Evolutionary conservation across 2,888 invertebrate species (phyloP), one percentile per base, ranked within the genome.

Genomic region (Megamerina dolium): DNA sequence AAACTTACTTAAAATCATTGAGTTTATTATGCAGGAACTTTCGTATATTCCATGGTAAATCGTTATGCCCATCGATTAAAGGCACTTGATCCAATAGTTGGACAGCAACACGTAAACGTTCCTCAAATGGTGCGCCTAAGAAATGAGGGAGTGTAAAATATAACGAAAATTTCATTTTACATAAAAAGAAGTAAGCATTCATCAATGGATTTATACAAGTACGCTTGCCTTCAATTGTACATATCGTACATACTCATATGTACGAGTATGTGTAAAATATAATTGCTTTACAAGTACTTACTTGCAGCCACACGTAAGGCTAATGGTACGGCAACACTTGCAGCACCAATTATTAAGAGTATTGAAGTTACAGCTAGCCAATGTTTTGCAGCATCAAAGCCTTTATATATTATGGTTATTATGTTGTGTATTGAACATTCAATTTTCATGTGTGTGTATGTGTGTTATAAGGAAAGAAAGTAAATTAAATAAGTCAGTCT

Each of bases 11-110:
- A 62, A 90, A 87, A 69, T 87, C 86, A 69, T 85, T 85, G 58
- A 91, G 81, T 68, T 85, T 83, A 73, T 90, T 90, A 73, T 89
- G 88, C 68, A 89, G 77, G 74, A 90, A 89, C 74, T 89, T 89
- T 55, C 90, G 77, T 69, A 91, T 87, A 73, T 90, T 90, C 88
- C 89, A 90, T 12, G 90, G 89, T 53, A 90, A 75, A 72, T 91
- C 91, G 74, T 91, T 91, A 78, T 91, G 90, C 54, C 89, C 89
- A 71, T 87, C 87, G 57, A 87, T 79, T 56, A 87, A 80, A 54
- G 86, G 86, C 56, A 85, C 83, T 74, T 85, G 84, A 65, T 84
- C 81, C 49, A 86, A 74, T 20, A 86, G 76, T 53, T 83, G 77
- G 46, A 82, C 80, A 10, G 85, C 85, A 46, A 83, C 80, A 57